Evolutionary conservation across 2,888 invertebrate genomes (phyloP), one percentile per base, ranked within the genome.

Genomic region (Lamellibrachia satsuma): DNA sequence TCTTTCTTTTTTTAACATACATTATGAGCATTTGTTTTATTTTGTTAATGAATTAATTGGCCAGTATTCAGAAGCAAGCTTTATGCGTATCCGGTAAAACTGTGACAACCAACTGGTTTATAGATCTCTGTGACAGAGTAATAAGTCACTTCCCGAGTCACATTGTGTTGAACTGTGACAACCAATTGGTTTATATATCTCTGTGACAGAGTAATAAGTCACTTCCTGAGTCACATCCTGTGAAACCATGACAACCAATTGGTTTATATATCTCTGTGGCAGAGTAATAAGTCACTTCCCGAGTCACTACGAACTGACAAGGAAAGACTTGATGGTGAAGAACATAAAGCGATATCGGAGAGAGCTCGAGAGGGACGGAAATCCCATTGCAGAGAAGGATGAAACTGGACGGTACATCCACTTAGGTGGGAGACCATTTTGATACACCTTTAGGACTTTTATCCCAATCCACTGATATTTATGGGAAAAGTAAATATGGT

Each of bases 231-330:
- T 27, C 0, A 2, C 52, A 52, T 90, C 51, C 8, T n/a, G 3
- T 52, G 27, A 11, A 3, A 27, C 51, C 1, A 2, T 75, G 27
- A 6, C 39, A 92, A 90, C 75, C 90, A 51, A 9, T 52, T 57
- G n/a, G 27, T 15, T 90, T 39, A 55, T 60, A 11, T 91, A n/a
- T 52, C 75, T 93, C 90, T 92, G 93, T 93, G 95, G 92, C 95
- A 98, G 98, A 97, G 97, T 98, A 93, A 98, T 99, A 94, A 99
- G 99, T 97, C 99, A 99, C 96, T 99, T 99, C 96, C 99, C 99
- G 0, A 99, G 99, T 96, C 99, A 99, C 96, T 98, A 98, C 95
- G 99, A 99, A 96, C 97, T 99, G 92, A 99, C 99, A 0, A 97
- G 99, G 22, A 99, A 99, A 97, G 99, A 99, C 97, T 97, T 99